Conservation (phyloP, 2,888 invertebrate species). For the Drosophila tanythrix region DNA sequence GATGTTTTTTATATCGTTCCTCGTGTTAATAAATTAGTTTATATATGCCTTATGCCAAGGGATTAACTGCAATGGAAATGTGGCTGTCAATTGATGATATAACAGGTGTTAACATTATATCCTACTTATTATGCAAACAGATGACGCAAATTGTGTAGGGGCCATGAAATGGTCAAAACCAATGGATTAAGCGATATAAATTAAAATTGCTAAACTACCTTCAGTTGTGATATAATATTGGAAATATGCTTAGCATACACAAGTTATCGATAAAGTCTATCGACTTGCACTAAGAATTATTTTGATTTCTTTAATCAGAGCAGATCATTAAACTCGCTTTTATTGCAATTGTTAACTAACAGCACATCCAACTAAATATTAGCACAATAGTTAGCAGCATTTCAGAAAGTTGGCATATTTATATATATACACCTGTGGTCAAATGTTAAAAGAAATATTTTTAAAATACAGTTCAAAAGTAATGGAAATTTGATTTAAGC, state of each 20-base stretch:
- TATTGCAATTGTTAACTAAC: not conserved
- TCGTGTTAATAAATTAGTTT: constrained; percentile 34
- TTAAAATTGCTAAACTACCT: not conserved
- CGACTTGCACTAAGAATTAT: not conserved
- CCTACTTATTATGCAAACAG: constrained; percentile 49
- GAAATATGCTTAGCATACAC: no score
- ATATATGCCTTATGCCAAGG: constrained; percentile 21
- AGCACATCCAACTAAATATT: constrained; percentile 4
- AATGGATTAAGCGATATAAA: constrained; percentile 5
- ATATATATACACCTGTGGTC: not conserved
- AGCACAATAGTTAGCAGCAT: constrained; percentile 16
- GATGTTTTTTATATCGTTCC: constrained; percentile 15
- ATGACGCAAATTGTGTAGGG: constrained; percentile 56
- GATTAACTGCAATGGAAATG: constrained; percentile 23
- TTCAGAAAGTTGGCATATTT: constrained; percentile 2
- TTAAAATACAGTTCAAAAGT: not conserved
- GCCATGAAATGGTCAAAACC: constrained; percentile 2
- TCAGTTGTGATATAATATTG: not conserved
- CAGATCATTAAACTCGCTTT: not conserved
- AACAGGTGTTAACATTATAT: constrained; percentile 29
- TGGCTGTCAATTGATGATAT: constrained; percentile 68
- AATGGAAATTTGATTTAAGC: not conserved
- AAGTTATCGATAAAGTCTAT: not conserved
- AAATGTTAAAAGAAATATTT: not conserved
- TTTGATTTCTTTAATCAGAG: not conserved